These are phyloP conservation scores for Zaprionus kolodkinae DNA, from an alignment of 1,140 invertebrate genomes.

Conservation along the genomic window DNA sequence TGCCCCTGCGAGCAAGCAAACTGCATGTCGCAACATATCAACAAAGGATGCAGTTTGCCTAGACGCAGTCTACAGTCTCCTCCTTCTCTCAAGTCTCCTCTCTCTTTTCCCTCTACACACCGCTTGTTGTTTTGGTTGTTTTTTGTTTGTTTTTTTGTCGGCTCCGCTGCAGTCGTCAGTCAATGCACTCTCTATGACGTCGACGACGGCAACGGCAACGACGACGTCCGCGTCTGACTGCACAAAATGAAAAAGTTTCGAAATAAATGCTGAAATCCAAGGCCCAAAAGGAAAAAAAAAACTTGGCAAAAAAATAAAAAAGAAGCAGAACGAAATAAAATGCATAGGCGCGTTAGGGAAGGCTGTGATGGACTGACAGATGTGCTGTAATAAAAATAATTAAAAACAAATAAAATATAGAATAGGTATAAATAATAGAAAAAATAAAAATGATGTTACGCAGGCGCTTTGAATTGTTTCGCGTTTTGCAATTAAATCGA, in stretches of 20 bases:
- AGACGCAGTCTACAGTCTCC: slow-evolving; percentile 28
- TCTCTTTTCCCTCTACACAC: slow-evolving; percentile 26
- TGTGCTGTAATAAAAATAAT: not conserved
- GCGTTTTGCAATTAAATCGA: too few species aligned
- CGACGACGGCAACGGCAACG: slow-evolving; percentile 36
- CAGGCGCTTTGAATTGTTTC: too few species aligned
- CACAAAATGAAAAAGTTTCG: slow-evolving; percentile 81
- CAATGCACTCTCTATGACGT: slow-evolving; percentile 79
- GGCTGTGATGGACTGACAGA: not conserved
- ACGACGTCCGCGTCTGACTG: slow-evolving; percentile 65
- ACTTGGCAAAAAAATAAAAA: slow-evolving; percentile 29
- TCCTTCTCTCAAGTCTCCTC: slow-evolving; percentile 24
- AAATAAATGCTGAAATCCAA: slow-evolving; percentile 74
- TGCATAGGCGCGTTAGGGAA: slow-evolving; percentile 12
- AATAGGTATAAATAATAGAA: not conserved
- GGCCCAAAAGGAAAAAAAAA: slow-evolving; percentile 69
- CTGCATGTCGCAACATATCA: slow-evolving; percentile 75
- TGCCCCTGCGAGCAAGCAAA: slow-evolving; percentile 8
- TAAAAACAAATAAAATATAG: not conserved
- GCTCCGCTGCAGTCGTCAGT: slow-evolving; percentile 68
- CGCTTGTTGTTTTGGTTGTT: slow-evolving; percentile 49
- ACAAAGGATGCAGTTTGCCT: slow-evolving; percentile 74
- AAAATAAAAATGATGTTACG: too few species aligned
- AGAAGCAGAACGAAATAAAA: not conserved
- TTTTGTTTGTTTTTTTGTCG: slow-evolving; percentile 51